phyloP scores from a whole-genome alignment of 2,113 vertebrate genomes.

The Theristicus caerulescens region DNA sequence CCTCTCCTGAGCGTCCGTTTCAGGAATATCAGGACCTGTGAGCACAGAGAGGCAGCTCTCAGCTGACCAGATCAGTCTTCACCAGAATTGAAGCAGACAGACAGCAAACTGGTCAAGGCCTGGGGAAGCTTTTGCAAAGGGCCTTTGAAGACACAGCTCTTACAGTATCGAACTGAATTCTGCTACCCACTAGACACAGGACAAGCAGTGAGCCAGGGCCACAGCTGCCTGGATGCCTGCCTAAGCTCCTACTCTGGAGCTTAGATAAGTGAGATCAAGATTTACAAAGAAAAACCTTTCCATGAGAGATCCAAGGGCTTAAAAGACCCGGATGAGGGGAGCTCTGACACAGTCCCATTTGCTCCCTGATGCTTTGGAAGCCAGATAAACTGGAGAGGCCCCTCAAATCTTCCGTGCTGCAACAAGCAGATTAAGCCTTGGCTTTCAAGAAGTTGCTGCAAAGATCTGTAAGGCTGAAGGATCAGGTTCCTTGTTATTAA shows the following conservation, averaged over 20 bases:
- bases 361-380: not conserved
- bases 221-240: not conserved
- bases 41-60: slow-evolving; percentile 22
- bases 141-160: not conserved
- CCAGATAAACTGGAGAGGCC: not conserved
- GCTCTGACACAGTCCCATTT: not conserved
- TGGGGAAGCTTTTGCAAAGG: not conserved
- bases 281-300: not conserved
- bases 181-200: not conserved
- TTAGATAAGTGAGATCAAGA: not conserved
- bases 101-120: not conserved
- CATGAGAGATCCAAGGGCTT: not conserved
- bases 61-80: not conserved
- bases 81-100: not conserved
- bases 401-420: not conserved
- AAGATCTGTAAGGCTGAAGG: not conserved
- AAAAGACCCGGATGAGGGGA: not conserved
- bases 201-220: not conserved
- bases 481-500: not conserved
- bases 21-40: slow-evolving; percentile 90
- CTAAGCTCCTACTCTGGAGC: not conserved
- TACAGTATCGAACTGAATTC: not conserved
- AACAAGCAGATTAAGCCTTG: not conserved
- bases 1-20: slow-evolving; percentile 91
- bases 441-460: not conserved